A percentile compares a stretch with the other conserved stretches of the same genome.
These are phyloP conservation scores for Drosophila quadrilineata DNA, from an alignment of 1,140 invertebrate species.

Conservation along the genomic window DNA sequence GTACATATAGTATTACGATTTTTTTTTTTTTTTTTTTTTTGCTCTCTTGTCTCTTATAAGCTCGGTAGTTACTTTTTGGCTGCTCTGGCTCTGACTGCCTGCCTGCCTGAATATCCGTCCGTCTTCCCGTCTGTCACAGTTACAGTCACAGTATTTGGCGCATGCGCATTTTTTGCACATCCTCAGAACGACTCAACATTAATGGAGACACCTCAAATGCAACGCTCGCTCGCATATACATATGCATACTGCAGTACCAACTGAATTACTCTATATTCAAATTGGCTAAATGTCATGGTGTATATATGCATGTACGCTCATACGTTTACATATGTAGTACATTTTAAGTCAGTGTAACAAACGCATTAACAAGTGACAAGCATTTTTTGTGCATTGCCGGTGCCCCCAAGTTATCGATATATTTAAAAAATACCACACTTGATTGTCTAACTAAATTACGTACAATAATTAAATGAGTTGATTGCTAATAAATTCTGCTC, in stretches of 20 bases:
- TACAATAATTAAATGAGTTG: no score
- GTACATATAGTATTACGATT: no score
- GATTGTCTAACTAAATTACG: no score
- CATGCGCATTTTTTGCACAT: slow-evolving; percentile 26
- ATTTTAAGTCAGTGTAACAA: slow-evolving; percentile 2
- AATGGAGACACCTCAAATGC: slow-evolving; percentile 19
- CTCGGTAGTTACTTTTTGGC: slow-evolving; percentile 45
- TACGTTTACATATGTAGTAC: not conserved
- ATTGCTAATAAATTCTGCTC: no score
- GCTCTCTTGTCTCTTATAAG: slow-evolving; percentile 44
- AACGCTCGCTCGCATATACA: not conserved
- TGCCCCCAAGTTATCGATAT: not conserved
- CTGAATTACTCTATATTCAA: not conserved
- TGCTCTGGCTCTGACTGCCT: slow-evolving; percentile 27
- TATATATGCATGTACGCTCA: not conserved
- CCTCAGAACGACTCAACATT: not conserved
- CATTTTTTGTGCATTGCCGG: slow-evolving; percentile 14
- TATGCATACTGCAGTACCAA: not conserved
- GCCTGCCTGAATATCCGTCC: not conserved
- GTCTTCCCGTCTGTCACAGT: slow-evolving; percentile 9
- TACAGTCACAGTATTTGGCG: slow-evolving; percentile 13
- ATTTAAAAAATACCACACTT: not conserved
- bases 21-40: no score
- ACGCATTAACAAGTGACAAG: not conserved
- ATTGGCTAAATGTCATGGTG: not conserved